Conservation (phyloP, 2,113 vertebrate genomes). For the Scytalopus superciliaris region DNA sequence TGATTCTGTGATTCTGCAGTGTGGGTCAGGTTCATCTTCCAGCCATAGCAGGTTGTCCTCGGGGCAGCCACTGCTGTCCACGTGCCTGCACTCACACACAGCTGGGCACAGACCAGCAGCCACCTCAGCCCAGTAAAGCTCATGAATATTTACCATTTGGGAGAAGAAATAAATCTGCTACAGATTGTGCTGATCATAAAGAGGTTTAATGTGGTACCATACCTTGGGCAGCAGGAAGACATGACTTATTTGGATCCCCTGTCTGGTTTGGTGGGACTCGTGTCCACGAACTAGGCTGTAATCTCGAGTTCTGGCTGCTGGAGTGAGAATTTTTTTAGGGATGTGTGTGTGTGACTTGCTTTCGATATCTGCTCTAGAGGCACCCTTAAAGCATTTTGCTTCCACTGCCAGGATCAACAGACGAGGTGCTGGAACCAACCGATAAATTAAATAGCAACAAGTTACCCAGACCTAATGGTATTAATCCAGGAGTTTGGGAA, state of each 20-base stretch:
- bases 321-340: background rate
- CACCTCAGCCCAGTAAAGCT: background rate
- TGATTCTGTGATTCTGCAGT: fast-evolving
- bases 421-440: constrained; percentile 46
- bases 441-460: constrained; percentile 64
- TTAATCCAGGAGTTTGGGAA: constrained; percentile 50
- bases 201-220: background rate
- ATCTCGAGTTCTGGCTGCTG: constrained; percentile 32
- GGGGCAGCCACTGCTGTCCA: background rate
- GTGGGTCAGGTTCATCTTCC: background rate
- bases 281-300: background rate
- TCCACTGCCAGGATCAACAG: constrained; percentile 60
- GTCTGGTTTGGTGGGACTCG: background rate
- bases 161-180: background rate
- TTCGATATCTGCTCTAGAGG: constrained; percentile 36
- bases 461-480: constrained; percentile 50
- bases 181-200: background rate
- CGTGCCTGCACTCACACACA: background rate
- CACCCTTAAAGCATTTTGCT: constrained; percentile 33
- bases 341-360: background rate
- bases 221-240: background rate
- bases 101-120: background rate
- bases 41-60: background rate
- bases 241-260: background rate
- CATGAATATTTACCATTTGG: background rate